These are phyloP conservation scores for Phoenicopterus ruber DNA, from an alignment of 2,113 vertebrate genomes.

Conservation along the genomic window DNA sequence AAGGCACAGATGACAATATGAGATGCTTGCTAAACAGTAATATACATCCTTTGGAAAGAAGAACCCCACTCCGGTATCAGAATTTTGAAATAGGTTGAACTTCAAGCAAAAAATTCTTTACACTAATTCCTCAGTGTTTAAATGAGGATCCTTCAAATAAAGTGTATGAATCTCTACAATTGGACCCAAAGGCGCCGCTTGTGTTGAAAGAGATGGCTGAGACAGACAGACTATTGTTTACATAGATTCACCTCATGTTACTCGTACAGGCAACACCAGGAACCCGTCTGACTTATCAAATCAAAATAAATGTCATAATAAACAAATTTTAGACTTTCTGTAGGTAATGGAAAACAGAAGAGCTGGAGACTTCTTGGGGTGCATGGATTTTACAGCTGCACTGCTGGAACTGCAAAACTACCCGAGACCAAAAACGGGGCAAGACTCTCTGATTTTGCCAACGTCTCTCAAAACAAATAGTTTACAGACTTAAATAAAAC, in stretches of 20 bases:
- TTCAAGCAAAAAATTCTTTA: not conserved
- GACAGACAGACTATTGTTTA: not conserved
- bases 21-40: not conserved
- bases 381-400: not conserved
- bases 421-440: not conserved
- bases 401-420: not conserved
- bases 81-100: not conserved
- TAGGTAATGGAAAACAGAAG: not conserved
- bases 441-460: not conserved
- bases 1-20: not conserved
- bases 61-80: not conserved
- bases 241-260: not conserved
- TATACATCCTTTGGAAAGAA: not conserved
- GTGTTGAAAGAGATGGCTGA: not conserved
- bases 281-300: not conserved
- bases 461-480: not conserved
- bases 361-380: not conserved
- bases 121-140: not conserved
- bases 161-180: not conserved
- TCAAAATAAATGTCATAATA: not conserved
- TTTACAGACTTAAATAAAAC: not conserved
- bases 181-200: not conserved
- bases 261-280: not conserved
- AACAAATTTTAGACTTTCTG: not conserved
- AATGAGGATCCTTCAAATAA: not conserved